Base-by-base conservation (phyloP, 2,113 vertebrate genomes). In the Mixornis gularis region DNA sequence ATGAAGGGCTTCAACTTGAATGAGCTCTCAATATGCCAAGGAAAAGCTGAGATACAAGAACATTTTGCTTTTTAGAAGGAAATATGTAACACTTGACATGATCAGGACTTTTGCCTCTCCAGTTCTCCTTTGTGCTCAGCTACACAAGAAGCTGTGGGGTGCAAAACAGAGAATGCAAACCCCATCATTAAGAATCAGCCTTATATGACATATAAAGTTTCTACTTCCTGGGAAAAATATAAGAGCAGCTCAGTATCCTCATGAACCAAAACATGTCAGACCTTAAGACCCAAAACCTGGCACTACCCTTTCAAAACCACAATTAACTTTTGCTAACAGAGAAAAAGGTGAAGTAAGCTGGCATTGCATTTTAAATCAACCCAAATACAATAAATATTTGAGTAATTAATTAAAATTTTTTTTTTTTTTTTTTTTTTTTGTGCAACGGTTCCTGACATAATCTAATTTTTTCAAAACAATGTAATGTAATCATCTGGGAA, bases 401-500 rank as follows among this genome's bases (percentile, higher is more conserved):
- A 41, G 18, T 40, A 92, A 87, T 71, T 82, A 89, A 91, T 9
- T 27, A 15, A 89, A 79, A 4, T 34, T 62, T 21, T 36, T 74
- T 22, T 34, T 77, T 92, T 62, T 21, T 38, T 38, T 34, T 62
- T 21, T 36, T 74, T 22, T 34, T 77, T 92, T 62, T 21, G 10
- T 13, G 71, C 7, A 87, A 85, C 84, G 32, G 62, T 71, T 95
- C 66, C 20, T 83, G 79, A 92, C 32, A 87, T 76, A 30, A 94
- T 82, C 53, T 49, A 64, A 27, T 34, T 49, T 80, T 89, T 95
- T 84, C 26, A 87, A 94, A 93, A 79, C 43, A 64, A 49, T 55
- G 21, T 88, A 87, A 95, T 56, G 79, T 65, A 90, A 94, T 79
- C 52, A 0, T 69, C 89, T 97, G 68, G 92, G 79, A 96, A 92